Evolutionary conservation across 2,888 invertebrate genomes (phyloP).

Genomic region (Coelinius sp.): DNA sequence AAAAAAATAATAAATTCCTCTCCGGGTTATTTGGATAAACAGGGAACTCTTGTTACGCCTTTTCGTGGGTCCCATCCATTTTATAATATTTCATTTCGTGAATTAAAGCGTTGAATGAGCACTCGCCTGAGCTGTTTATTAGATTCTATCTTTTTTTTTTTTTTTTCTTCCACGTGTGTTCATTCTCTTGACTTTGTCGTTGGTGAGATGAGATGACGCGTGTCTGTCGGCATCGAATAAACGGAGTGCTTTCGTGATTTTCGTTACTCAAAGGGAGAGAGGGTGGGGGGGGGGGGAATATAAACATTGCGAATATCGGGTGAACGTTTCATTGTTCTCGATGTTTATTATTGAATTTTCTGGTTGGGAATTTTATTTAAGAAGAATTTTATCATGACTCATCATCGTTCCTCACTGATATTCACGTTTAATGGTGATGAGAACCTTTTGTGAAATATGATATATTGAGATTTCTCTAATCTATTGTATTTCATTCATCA

Average conservation of each 20-base stretch:
- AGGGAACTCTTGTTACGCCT: slow-evolving; percentile 2
- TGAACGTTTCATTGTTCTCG: background rate
- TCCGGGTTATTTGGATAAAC: slow-evolving; percentile 1
- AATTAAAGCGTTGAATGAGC: background rate
- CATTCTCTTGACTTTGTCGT: background rate
- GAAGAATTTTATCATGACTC: background rate
- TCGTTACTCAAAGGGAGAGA: background rate
- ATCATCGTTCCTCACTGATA: background rate
- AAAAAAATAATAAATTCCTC: background rate
- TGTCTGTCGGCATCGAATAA: background rate
- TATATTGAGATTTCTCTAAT: too few species aligned
- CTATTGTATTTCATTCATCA: too few species aligned
- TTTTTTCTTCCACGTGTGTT: background rate
- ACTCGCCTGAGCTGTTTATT: background rate
- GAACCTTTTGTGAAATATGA: too few species aligned
- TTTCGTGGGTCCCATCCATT: background rate
- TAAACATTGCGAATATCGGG: background rate
- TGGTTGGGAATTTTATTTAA: background rate
- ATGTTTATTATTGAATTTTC: background rate
- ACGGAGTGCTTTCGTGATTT: slow-evolving; percentile 9
- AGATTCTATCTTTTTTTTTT: background rate
- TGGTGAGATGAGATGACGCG: background rate
- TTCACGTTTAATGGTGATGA: too few species aligned
- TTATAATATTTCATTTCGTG: background rate
- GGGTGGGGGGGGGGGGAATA: background rate